phyloP scores from a whole-genome alignment of 1,140 invertebrate genomes.

The Cryptotermes secundus region DNA sequence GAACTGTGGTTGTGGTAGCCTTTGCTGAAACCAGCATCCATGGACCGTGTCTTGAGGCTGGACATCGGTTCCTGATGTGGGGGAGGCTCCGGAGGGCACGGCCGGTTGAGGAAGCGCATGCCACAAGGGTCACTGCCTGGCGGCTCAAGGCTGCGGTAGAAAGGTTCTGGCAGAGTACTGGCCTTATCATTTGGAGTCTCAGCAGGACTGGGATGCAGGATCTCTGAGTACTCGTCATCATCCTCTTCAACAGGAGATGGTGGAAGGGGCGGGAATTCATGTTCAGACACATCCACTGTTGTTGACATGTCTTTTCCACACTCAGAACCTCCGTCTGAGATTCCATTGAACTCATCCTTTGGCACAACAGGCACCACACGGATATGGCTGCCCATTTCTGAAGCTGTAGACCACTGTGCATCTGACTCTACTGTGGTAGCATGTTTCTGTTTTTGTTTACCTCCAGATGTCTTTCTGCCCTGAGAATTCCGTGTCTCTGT shows the following conservation, averaged over 20 bases:
- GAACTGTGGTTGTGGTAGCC: slow-evolving; percentile 52
- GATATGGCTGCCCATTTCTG: slow-evolving; percentile 27
- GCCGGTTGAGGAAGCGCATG: slow-evolving; percentile 36
- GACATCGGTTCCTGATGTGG: slow-evolving; percentile 67
- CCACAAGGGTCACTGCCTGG: slow-evolving; percentile 40
- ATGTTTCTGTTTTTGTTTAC: background rate
- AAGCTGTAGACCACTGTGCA: slow-evolving; percentile 25
- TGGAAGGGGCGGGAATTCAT: slow-evolving; percentile 75
- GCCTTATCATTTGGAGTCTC: slow-evolving; percentile 42
- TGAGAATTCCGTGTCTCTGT: too few species aligned
- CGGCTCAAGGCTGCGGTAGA: slow-evolving; percentile 42
- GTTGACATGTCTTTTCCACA: slow-evolving; percentile 39
- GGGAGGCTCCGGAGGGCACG: slow-evolving; percentile 59
- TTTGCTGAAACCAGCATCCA: slow-evolving; percentile 67
- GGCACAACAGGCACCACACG: slow-evolving; percentile 27
- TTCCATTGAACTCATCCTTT: background rate
- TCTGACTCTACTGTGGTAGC: slow-evolving; percentile 35
- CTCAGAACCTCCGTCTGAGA: slow-evolving; percentile 46
- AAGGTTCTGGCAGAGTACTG: slow-evolving; percentile 52
- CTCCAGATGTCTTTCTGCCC: too few species aligned
- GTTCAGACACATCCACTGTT: slow-evolving; percentile 53
- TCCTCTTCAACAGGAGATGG: slow-evolving; percentile 75
- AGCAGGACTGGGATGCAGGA: slow-evolving; percentile 53
- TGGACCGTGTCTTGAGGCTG: slow-evolving; percentile 75
- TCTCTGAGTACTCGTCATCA: slow-evolving; percentile 70